Conservation (phyloP, 2,888 invertebrate genomes). For the Bhutanitis thaidina region DNA sequence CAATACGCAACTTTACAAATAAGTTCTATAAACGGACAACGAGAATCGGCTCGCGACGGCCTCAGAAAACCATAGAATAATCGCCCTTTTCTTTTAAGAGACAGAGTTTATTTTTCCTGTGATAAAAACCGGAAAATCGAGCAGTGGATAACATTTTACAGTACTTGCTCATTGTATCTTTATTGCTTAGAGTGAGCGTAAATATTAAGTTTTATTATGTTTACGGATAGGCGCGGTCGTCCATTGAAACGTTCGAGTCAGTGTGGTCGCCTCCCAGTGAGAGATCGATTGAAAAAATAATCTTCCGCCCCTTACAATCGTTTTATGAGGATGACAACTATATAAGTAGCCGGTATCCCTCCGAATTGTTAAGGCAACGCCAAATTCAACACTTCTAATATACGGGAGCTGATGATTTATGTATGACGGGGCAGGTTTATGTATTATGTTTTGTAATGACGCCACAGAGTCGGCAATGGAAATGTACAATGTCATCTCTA, state of each 20-base stretch:
- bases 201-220: constrained; percentile 76
- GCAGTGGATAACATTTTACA: constrained; percentile 48
- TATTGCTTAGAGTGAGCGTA: constrained; percentile 68
- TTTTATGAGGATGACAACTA: constrained; percentile 66
- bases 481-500: constrained; percentile 65
- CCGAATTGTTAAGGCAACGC: constrained; percentile 40
- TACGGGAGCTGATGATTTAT: constrained; percentile 61
- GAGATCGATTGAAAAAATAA: constrained; percentile 49
- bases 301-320: constrained; percentile 53
- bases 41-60: constrained; percentile 33
- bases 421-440: constrained; percentile 60
- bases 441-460: constrained; percentile 35
- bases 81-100: constrained; percentile 21
- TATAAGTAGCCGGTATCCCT: constrained; percentile 50
- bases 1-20: constrained; percentile 69
- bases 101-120: constrained; percentile 29
- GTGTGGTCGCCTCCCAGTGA: constrained; percentile 74
- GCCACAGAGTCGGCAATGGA: constrained; percentile 35
- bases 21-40: constrained; percentile 51
- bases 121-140: constrained; percentile 32
- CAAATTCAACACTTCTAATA: constrained; percentile 65
- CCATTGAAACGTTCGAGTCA: constrained; percentile 40
- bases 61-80: constrained; percentile 25
- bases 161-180: constrained; percentile 69
- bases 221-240: constrained; percentile 64